phyloP scores from a whole-genome alignment of 2,888 invertebrate genomes.

The Hymenopus coronatus region DNA sequence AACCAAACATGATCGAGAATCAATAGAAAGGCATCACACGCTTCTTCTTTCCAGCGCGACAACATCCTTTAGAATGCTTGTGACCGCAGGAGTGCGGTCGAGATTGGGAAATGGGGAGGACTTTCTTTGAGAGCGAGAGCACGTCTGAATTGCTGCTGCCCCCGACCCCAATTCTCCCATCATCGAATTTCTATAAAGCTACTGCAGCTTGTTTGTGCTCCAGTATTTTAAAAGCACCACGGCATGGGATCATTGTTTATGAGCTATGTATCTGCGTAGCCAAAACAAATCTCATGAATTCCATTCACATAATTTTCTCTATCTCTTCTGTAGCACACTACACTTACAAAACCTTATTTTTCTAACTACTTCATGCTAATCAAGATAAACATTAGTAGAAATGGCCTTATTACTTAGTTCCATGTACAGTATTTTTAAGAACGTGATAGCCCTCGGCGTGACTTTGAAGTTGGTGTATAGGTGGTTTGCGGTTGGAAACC shows the following conservation, averaged over 20 bases:
- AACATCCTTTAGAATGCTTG: not conserved
- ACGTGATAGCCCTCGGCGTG: too few species aligned
- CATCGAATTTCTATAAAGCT: not conserved
- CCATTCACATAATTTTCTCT: too few species aligned
- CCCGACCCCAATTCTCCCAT: not conserved
- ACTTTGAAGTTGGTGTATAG: too few species aligned
- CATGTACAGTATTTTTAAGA: too few species aligned
- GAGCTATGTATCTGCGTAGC: not conserved
- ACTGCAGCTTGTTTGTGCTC: not conserved
- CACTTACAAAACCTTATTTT: too few species aligned
- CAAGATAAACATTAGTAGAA: too few species aligned
- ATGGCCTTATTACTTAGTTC: too few species aligned
- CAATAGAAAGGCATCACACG: not conserved
- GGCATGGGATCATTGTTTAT: not conserved
- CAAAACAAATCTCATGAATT: too few species aligned
- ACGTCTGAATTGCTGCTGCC: not conserved
- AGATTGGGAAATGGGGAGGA: not conserved
- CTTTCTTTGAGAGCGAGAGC: not conserved
- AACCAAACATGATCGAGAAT: not conserved
- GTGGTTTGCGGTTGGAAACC: too few species aligned
- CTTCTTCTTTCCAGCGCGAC: not conserved
- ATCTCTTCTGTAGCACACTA: too few species aligned
- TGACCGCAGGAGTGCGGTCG: not conserved
- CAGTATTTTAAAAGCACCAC: not conserved
- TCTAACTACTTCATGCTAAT: too few species aligned